Percentiles rank a stretch among this genome's conserved stretches.
phyloP scores from a whole-genome alignment of 1,140 invertebrate genomes.

The Physella acuta region DNA sequence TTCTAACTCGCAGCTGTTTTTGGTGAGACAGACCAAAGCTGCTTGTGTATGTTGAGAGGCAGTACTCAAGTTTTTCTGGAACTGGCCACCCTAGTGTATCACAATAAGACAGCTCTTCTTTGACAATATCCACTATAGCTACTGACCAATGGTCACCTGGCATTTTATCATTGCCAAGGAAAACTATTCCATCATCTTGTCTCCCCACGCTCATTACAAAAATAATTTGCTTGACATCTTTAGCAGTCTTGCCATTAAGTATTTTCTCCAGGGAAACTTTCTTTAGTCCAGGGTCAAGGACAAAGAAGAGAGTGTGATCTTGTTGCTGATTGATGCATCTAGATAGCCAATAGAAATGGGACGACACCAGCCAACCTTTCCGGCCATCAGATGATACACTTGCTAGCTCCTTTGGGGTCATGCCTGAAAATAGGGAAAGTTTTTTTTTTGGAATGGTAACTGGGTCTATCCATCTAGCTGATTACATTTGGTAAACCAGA shows the following conservation, averaged over 20 bases:
- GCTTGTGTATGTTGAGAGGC: slow-evolving; percentile 8
- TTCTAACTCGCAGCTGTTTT: not conserved
- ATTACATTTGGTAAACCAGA: not conserved
- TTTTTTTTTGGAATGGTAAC: not conserved
- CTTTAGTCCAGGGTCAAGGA: slow-evolving; percentile 9
- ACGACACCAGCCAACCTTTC: slow-evolving; percentile 23
- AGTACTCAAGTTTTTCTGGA: slow-evolving; percentile 2
- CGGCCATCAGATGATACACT: slow-evolving; percentile 15
- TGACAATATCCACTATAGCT: slow-evolving; percentile 8
- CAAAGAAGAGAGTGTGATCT: slow-evolving; percentile 16
- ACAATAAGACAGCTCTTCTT: slow-evolving; percentile 4
- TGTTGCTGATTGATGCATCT: slow-evolving; percentile 23
- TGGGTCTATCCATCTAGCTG: not conserved
- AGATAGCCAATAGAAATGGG: slow-evolving; percentile 26
- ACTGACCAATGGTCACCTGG: slow-evolving; percentile 24
- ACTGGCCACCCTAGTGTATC: slow-evolving; percentile 21
- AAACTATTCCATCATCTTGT: slow-evolving; percentile 24
- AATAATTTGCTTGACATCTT: slow-evolving; percentile 8
- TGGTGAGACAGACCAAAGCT: not conserved
- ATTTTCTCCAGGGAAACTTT: slow-evolving; percentile 7
- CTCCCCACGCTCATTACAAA: slow-evolving; percentile 22
- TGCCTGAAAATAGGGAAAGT: slow-evolving; percentile 18
- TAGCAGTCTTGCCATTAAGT: not conserved
- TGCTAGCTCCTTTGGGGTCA: slow-evolving; percentile 24
- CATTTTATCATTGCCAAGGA: slow-evolving; percentile 18